Conservation (phyloP, 2,888 invertebrate genomes). For the Ellobium chinense region DNA sequence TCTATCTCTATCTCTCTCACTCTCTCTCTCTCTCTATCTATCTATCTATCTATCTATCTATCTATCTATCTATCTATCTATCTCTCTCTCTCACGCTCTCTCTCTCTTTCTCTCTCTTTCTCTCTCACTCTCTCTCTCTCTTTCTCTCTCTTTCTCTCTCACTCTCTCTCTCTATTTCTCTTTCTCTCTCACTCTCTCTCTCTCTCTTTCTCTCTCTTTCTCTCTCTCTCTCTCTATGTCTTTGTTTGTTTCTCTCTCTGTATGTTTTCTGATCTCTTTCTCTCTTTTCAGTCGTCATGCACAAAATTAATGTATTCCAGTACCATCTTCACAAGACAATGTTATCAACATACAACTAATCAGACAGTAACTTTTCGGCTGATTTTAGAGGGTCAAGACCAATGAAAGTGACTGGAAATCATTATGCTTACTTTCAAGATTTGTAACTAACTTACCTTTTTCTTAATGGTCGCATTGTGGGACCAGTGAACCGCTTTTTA, state of each 20-base stretch:
- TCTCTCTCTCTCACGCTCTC: neutral
- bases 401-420: too few relatives aligned
- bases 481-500: too few relatives aligned
- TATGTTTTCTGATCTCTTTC: neutral
- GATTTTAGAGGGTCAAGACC: too few relatives aligned
- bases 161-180: conserved; percentile 22
- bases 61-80: conserved; percentile 1
- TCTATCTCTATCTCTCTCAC: conserved; percentile 3
- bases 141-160: neutral
- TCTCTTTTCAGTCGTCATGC: too few relatives aligned
- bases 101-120: neutral
- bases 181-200: conserved; percentile 26
- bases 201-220: conserved; percentile 25
- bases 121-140: neutral
- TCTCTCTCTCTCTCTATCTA: conserved; percentile 18
- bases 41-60: conserved; percentile 8
- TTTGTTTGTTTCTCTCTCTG: neutral
- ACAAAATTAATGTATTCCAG: too few relatives aligned
- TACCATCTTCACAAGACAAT: too few relatives aligned
- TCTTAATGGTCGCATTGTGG: too few relatives aligned
- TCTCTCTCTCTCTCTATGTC: conserved; percentile 8
- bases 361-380: too few relatives aligned
- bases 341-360: too few relatives aligned
- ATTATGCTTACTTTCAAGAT: too few relatives aligned
- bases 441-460: too few relatives aligned